Conservation (phyloP, 2,797 vertebrate genomes). For the Cyprinella venusta region DNA sequence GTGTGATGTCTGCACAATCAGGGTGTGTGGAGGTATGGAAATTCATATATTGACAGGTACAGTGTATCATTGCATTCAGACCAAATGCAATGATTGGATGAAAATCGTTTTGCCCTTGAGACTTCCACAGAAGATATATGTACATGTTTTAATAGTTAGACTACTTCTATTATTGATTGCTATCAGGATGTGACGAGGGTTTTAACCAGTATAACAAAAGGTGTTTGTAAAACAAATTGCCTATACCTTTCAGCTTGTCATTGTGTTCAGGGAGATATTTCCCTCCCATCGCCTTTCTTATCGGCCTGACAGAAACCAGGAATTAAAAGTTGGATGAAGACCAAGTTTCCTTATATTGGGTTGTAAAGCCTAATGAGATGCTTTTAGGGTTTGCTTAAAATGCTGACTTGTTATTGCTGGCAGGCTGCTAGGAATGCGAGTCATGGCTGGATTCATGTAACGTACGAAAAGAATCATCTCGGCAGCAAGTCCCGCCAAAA, state of each 20-base stretch:
- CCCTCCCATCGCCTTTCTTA: constrained; percentile 1
- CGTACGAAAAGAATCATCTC: constrained; percentile 23
- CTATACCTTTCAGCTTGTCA: not conserved
- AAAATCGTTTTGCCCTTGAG: not conserved
- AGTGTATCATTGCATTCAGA: not conserved
- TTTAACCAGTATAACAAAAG: too few species aligned
- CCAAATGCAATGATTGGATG: not conserved
- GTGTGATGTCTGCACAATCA: too few species aligned
- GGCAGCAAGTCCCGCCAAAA: constrained; percentile 37
- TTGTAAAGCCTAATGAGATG: constrained; percentile 57
- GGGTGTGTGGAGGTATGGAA: not conserved
- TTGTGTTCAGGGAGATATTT: constrained; percentile 20
- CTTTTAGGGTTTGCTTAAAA: constrained; percentile 55
- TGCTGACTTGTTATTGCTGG: constrained; percentile 55
- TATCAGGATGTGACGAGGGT: too few species aligned
- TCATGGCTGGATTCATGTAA: constrained; percentile 7
- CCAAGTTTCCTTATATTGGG: constrained; percentile 50
- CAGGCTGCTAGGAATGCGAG: constrained; percentile 51
- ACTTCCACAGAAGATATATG: not conserved
- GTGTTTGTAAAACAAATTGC: too few species aligned
- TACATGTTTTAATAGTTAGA: too few species aligned
- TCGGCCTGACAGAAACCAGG: constrained; percentile 41
- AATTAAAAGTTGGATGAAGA: constrained; percentile 40
- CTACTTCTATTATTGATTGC: too few species aligned
- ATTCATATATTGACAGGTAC: not conserved